These are phyloP conservation scores for Ptyas mucosa DNA, from an alignment of 2,113 vertebrate species.

Conservation along the genomic window DNA sequence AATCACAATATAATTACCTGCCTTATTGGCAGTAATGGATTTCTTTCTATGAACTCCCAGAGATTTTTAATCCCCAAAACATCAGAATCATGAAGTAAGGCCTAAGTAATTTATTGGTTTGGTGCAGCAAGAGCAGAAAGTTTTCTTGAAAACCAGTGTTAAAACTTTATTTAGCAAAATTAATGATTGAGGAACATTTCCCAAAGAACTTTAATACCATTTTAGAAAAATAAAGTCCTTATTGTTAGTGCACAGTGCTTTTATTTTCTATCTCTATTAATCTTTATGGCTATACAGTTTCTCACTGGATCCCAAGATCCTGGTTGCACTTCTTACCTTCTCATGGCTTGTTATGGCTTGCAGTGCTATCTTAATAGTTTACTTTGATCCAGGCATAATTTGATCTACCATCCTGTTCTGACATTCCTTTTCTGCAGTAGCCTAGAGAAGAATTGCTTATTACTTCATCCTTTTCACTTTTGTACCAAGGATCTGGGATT, in stretches of 20 bases:
- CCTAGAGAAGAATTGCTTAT: background rate
- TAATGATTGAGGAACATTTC: background rate
- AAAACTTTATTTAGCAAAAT: background rate
- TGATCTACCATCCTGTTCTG: slow-evolving; percentile 6
- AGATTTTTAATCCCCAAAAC: background rate
- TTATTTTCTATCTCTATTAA: background rate
- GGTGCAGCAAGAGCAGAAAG: background rate
- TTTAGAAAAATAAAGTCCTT: background rate
- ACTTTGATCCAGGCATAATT: background rate
- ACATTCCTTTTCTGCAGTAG: background rate
- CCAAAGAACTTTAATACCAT: background rate
- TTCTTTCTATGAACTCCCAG: background rate
- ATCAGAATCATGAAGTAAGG: background rate
- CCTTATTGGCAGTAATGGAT: background rate
- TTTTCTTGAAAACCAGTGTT: background rate
- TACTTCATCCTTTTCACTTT: background rate
- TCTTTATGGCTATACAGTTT: background rate
- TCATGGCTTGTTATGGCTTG: background rate
- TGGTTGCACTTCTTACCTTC: background rate
- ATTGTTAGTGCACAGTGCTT: background rate
- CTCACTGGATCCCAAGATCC: background rate
- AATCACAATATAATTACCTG: background rate
- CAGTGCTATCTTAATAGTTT: background rate
- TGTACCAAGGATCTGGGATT: slow-evolving; percentile 14
- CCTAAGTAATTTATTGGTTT: background rate